Evolutionary conservation across 2,888 invertebrate genomes (phyloP).

Genomic region (Tridacna crocea): DNA sequence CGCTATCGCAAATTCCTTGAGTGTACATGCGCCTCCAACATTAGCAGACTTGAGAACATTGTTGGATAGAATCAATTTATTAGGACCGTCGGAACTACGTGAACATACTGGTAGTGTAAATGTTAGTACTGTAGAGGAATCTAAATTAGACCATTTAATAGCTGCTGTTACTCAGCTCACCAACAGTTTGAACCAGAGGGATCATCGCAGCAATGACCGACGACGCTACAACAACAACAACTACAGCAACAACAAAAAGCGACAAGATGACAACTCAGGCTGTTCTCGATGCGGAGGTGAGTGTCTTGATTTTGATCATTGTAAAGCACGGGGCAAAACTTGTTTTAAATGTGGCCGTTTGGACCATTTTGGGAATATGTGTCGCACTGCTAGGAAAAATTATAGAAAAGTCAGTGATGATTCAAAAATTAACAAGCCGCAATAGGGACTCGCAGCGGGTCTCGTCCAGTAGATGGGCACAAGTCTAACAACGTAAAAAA

Average conservation of each 20-base stretch:
- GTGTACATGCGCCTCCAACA: background rate
- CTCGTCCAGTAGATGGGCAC: constrained; percentile 31
- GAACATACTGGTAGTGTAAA: background rate
- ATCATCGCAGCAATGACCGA: background rate
- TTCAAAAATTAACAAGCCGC: background rate
- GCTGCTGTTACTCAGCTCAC: background rate
- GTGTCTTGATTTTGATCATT: background rate
- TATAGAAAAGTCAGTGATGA: background rate
- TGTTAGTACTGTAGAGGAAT: background rate
- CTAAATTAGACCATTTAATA: background rate
- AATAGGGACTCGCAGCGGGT: constrained; percentile 23
- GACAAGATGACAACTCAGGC: background rate
- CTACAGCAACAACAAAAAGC: background rate
- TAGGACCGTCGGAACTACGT: background rate
- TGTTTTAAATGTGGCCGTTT: constrained; percentile 29
- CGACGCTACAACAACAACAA: constrained; percentile 1
- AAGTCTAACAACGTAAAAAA: background rate
- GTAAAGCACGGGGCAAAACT: constrained; percentile 27
- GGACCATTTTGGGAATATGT: constrained; percentile 4
- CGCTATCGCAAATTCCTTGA: background rate
- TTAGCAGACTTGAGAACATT: background rate
- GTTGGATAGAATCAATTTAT: background rate
- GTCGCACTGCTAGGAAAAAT: background rate
- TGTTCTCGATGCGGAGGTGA: constrained; percentile 20
- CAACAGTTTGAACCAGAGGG: background rate